phyloP scores from a whole-genome alignment of 2,888 invertebrate genomes.

The Pristionchus exspectatus region DNA sequence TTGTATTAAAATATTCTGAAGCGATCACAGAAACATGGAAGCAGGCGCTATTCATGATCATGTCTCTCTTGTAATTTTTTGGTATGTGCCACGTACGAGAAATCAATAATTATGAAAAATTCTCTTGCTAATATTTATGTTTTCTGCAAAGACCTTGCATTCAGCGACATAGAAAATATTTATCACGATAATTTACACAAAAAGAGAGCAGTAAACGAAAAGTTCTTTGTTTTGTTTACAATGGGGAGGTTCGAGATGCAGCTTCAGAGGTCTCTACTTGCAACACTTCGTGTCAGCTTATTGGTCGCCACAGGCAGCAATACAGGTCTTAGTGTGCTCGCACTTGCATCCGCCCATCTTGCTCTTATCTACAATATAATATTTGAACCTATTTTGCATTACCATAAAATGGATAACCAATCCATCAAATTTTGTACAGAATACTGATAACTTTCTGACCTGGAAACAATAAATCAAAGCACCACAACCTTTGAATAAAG shows the following conservation, averaged over 20 bases:
- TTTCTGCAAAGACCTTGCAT: no score
- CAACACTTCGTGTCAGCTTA: slow-evolving; percentile 9
- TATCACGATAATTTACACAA: no score
- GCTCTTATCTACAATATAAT: not conserved
- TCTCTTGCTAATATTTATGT: no score
- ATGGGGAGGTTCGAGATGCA: not conserved
- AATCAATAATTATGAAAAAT: no score
- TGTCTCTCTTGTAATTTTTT: no score
- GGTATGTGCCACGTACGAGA: no score
- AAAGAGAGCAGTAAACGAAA: not conserved
- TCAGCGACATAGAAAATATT: no score
- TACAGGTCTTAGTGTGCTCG: not conserved
- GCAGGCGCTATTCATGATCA: not conserved
- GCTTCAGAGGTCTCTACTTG: not conserved
- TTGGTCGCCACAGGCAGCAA: not conserved
- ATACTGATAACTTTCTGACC: no score
- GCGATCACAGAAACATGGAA: not conserved
- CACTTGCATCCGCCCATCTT: slow-evolving; percentile 29
- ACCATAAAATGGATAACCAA: no score
- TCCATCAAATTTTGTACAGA: no score
- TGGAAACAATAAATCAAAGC: not conserved
- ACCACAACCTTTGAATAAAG: no score
- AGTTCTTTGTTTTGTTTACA: not conserved
- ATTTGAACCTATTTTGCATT: not conserved
- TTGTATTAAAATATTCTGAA: not conserved